Conservation (phyloP, 92 coral and sea anemone genomes). For the Zoanthus solanderi region DNA sequence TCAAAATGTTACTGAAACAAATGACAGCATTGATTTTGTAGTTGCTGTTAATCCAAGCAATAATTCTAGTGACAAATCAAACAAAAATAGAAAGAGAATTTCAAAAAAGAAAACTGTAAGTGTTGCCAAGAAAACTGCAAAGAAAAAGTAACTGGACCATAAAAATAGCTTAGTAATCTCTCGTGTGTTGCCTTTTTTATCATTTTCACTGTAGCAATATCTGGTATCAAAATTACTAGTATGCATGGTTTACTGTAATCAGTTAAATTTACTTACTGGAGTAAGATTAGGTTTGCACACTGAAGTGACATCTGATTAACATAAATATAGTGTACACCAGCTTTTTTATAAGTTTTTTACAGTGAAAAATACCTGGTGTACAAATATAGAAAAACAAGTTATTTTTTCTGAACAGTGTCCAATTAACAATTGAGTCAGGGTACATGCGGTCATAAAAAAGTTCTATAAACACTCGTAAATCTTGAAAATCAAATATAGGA, state of each 20-base stretch:
- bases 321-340: constrained; percentile 14
- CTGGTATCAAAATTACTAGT: constrained; percentile 11
- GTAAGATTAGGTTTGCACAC: constrained; percentile 5
- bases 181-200: not conserved
- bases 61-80: constrained; percentile 34
- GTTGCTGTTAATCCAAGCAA: constrained; percentile 28
- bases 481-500: not conserved
- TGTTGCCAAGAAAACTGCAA: constrained; percentile 34
- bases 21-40: constrained; percentile 3
- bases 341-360: constrained; percentile 8
- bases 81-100: constrained; percentile 6
- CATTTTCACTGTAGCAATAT: not conserved
- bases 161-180: constrained; percentile 9
- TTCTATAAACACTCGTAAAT: not conserved
- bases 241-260: constrained; percentile 10
- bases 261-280: not conserved
- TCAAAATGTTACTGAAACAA: constrained; percentile 15
- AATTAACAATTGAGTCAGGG: constrained; percentile 14
- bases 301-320: not conserved
- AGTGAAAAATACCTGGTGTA: constrained; percentile 2
- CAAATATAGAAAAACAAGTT: not conserved
- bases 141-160: constrained; percentile 25
- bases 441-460: not conserved
- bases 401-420: constrained; percentile 7
- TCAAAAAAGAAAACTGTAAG: constrained; percentile 40